Evolutionary conservation across 2,113 vertebrate species (phyloP).

Genomic region (Micronycteris hirsuta): DNA sequence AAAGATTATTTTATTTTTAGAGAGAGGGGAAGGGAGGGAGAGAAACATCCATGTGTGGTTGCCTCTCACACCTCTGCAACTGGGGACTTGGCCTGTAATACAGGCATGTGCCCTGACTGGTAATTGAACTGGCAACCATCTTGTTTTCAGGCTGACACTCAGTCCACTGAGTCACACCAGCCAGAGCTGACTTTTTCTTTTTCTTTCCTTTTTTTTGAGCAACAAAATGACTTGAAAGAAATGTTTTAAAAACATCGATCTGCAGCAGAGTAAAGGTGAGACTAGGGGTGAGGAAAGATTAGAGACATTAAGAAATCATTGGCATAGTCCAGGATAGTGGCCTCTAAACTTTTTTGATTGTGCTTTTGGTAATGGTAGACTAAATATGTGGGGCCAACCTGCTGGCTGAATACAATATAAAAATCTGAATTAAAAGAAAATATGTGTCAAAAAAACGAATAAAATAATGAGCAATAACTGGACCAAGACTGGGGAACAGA

Average conservation of each 20-base stretch:
- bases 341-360: not conserved
- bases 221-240: not conserved
- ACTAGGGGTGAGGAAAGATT: not conserved
- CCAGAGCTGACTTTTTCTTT: not conserved
- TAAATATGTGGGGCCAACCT: not conserved
- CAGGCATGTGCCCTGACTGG: too few species aligned
- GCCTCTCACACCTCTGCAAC: too few species aligned
- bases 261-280: not conserved
- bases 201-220: not conserved
- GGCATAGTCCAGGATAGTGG: not conserved
- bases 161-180: too few species aligned
- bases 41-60: too few species aligned
- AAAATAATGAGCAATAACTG: not conserved
- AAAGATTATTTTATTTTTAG: too few species aligned
- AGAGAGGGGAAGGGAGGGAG: too few species aligned
- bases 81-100: too few species aligned
- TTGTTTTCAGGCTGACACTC: too few species aligned
- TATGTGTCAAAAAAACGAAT: not conserved
- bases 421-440: not conserved
- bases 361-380: not conserved
- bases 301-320: not conserved
- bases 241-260: not conserved
- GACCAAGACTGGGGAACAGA: not conserved
- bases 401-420: not conserved
- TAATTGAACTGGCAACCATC: too few species aligned